A percentile compares a stretch with the other conserved stretches of the same genome.
These are phyloP conservation scores for Oceanodroma leucorhoa DNA, from an alignment of 2,797 vertebrate genomes.

Conservation along the genomic window DNA sequence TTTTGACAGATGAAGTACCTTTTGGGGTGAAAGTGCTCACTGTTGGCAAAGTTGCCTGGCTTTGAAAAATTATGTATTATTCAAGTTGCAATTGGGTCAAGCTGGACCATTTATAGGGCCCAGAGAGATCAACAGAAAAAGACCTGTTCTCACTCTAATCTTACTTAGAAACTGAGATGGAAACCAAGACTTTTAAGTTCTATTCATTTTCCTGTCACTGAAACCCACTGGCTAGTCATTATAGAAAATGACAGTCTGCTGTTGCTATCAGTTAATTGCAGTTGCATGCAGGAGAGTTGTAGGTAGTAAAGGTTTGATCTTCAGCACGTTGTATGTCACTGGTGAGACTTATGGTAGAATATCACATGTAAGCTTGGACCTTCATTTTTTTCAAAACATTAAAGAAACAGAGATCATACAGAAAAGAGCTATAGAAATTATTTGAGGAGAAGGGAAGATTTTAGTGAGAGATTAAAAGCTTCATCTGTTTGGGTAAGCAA, in stretches of 20 bases:
- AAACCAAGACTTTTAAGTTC: not conserved
- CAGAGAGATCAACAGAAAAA: not conserved
- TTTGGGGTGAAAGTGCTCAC: not conserved
- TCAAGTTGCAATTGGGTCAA: not conserved
- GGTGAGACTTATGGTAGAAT: not conserved
- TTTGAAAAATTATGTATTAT: not conserved
- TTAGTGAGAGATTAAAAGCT: not conserved
- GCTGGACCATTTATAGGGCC: not conserved
- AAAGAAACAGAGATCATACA: not conserved
- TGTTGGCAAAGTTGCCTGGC: not conserved
- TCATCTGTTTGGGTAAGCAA: not conserved
- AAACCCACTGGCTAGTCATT: not conserved
- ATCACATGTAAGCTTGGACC: not conserved
- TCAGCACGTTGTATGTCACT: not conserved
- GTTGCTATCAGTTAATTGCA: not conserved
- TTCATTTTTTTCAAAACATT: not conserved
- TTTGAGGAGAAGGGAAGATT: not conserved
- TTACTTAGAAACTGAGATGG: not conserved
- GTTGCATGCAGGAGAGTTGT: not conserved
- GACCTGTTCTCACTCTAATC: not conserved
- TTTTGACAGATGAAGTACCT: not conserved
- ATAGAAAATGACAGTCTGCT: not conserved
- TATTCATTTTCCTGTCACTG: not conserved
- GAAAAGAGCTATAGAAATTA: not conserved
- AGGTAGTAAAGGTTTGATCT: not conserved